Base-by-base conservation (phyloP, 2,797 vertebrate species). In the Hoplostethus atlanticus region DNA sequence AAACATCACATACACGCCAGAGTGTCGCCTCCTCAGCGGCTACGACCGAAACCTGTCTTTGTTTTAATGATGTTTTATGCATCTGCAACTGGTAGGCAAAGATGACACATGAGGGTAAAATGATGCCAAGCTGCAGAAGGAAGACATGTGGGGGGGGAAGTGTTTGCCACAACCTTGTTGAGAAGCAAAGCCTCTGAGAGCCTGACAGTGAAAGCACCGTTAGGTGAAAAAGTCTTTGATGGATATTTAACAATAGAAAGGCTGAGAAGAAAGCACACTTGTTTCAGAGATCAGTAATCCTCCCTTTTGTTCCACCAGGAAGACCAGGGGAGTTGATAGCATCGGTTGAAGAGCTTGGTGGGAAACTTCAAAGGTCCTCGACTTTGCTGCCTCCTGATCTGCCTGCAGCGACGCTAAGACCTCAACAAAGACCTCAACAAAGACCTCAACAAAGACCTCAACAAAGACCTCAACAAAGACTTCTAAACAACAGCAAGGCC, bases 311-410 rank as follows among this genome's bases (percentile, higher is more conserved):
- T 81, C 83, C 56, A n/a, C 28, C 34, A 52, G 17, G 34, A 34
- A 6, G 34, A 34, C 21, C 21, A 21, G 21, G 21, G 34, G 4
- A 6, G 74, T 73, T 34, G 65, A 79, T 73, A 71, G 59, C 42
- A 67, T 68, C 69, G 53, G 75, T 55, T 10, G 64, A 76, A 69
- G 65, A n/a, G 53, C 31, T 21, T 11, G 48, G 47, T 34, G 30
- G 73, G 72, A 69, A 73, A 83, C 81, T 70, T 87, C 80, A 87
- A 85, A 90, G 84, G 82, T 74, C 47, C 60, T 46, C 16, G 67
- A 67, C 72, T 64, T 10, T 11, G 53, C 70, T 42, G 25, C 61
- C n/a, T 63, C 72, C 71, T 36, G 77, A 74, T 72, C 54, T 48
- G 31, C 79, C 73, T 6, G 38, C 30, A 2, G 44, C 42, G 58